phyloP scores from a whole-genome alignment of 2,888 invertebrate species.

The Heteropelma amictum region DNA sequence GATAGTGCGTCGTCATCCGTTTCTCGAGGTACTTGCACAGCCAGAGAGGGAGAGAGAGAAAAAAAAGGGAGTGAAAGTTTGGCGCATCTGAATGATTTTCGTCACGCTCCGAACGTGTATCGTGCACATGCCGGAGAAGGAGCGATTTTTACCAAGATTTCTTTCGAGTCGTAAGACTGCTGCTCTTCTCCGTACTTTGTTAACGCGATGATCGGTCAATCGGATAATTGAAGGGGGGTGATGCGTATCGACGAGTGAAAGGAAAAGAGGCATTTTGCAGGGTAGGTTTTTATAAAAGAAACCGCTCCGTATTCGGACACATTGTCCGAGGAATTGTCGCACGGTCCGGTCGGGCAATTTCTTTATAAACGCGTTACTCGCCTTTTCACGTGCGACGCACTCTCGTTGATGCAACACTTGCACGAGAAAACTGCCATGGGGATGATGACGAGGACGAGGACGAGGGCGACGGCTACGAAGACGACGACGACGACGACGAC shows the following conservation, averaged over 20 bases:
- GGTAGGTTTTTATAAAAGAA: neutral
- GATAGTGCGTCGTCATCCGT: too few species aligned
- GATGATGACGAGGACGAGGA: conserved; percentile 20
- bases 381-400: conserved; percentile 12
- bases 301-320: neutral
- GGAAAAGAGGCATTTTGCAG: conserved; percentile 34
- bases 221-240: conserved; percentile 50
- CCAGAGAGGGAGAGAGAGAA: too few species aligned
- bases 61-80: too few species aligned
- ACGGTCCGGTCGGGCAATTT: conserved; percentile 32
- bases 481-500: conserved; percentile 28
- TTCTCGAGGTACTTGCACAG: too few species aligned
- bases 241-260: conserved; percentile 52
- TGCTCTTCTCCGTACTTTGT: conserved; percentile 22
- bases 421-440: conserved; percentile 15
- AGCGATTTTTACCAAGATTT: too few species aligned
- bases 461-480: conserved; percentile 41
- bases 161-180: too few species aligned
- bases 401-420: conserved; percentile 51
- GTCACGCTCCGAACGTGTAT: too few species aligned
- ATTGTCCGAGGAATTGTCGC: conserved; percentile 52
- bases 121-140: too few species aligned
- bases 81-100: too few species aligned
- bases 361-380: neutral
- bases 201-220: conserved; percentile 50